Conservation (phyloP, 2,797 vertebrate genomes). For the Sparus aurata region DNA sequence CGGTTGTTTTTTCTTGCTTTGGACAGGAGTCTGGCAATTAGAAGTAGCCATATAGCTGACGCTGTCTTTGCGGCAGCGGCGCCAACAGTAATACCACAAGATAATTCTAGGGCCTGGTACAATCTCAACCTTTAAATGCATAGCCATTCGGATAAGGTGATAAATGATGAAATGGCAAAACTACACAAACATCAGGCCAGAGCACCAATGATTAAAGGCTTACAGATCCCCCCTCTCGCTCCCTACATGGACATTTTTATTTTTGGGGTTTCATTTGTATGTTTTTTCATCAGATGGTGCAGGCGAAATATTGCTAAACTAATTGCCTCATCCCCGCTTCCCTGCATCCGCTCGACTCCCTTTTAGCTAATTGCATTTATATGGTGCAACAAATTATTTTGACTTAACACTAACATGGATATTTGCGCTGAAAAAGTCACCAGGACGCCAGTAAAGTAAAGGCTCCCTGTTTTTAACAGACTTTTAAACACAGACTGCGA, state of each 20-base stretch:
- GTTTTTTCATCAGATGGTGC: slow-evolving; percentile 8
- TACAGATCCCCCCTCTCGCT: background rate
- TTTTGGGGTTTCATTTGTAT: background rate
- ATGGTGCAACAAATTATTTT: background rate
- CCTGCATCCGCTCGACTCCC: background rate
- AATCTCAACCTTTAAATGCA: background rate
- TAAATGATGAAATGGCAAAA: slow-evolving; percentile 7
- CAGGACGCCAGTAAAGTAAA: background rate
- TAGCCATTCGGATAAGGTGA: background rate
- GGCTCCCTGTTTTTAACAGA: background rate
- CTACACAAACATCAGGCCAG: slow-evolving; percentile 2
- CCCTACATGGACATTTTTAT: background rate
- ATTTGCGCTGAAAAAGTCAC: slow-evolving; percentile 19
- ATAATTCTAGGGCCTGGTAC: background rate
- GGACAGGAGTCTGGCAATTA: too few relatives aligned
- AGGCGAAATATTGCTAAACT: background rate
- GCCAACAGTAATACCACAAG: too few relatives aligned
- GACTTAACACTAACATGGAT: background rate
- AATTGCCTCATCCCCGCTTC: background rate
- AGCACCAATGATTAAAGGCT: background rate
- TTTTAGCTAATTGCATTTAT: slow-evolving; percentile 16
- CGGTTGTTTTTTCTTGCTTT: too few relatives aligned
- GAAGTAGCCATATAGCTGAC: too few relatives aligned
- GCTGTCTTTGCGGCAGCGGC: too few relatives aligned
- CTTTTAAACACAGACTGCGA: slow-evolving; percentile 6